phyloP scores from a whole-genome alignment of 2,888 invertebrate species.

The Cistogaster globosa region DNA sequence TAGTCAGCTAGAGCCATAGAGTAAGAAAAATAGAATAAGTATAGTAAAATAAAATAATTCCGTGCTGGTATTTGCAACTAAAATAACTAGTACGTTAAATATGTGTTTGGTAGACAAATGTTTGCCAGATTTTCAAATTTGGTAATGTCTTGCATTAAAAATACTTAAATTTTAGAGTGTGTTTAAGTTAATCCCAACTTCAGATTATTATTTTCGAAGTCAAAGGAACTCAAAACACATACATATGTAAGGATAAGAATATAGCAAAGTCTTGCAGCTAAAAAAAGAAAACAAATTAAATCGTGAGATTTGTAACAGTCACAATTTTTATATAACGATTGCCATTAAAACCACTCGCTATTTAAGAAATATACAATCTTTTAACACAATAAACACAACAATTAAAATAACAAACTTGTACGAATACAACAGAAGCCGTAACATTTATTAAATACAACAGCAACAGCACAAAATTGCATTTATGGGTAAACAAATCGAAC shows the following conservation, averaged over 20 bases:
- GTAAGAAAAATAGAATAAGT: no score
- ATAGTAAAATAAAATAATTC: no score
- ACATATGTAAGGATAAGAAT: neutral
- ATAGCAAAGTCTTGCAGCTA: constrained; percentile 14
- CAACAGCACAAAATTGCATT: neutral
- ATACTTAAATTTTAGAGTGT: no score
- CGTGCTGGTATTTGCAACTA: no score
- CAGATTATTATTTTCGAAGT: no score
- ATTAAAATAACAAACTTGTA: neutral
- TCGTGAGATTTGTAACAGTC: constrained; percentile 42
- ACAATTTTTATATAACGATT: constrained; percentile 60
- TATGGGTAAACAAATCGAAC: neutral
- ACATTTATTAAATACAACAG: constrained; percentile 8
- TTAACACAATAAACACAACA: constrained; percentile 39
- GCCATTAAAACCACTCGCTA: constrained; percentile 61
- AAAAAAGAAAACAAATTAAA: neutral
- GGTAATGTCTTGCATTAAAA: no score
- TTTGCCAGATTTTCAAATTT: no score
- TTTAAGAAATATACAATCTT: constrained; percentile 55
- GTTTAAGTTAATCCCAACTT: neutral
- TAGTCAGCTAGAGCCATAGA: no score
- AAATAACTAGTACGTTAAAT: no score
- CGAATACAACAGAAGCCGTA: constrained; percentile 22
- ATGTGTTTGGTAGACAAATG: no score
- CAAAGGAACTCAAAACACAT: no score